Conservation (phyloP, 2,888 invertebrate genomes). For the Yponomeuta plumbellus region DNA sequence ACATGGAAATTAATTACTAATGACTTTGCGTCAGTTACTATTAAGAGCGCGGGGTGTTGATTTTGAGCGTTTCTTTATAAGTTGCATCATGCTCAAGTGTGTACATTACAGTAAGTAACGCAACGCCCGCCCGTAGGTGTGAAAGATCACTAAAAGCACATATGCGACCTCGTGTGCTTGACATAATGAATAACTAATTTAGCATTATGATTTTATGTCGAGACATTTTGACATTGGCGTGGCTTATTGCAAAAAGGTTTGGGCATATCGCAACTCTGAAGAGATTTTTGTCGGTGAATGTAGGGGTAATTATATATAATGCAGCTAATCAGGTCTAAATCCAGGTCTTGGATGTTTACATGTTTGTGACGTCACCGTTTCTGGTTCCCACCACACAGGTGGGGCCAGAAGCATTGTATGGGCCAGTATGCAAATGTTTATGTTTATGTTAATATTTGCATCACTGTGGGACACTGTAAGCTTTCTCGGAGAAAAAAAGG, state of each 20-base stretch:
- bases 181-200: slow-evolving; percentile 1
- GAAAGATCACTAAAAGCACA: slow-evolving; percentile 3
- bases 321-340: too few relatives aligned
- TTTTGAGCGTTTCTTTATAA: slow-evolving; percentile 27
- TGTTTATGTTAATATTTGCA: too few relatives aligned
- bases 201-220: background rate
- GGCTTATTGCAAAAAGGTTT: background rate
- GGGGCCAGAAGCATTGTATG: too few relatives aligned
- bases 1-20: slow-evolving; percentile 38
- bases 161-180: background rate
- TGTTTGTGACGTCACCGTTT: too few relatives aligned
- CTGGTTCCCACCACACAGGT: too few relatives aligned
- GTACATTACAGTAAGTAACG: background rate
- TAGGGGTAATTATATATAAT: background rate
- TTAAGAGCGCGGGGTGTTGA: slow-evolving; percentile 33
- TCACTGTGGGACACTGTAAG: too few relatives aligned
- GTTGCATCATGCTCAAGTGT: background rate
- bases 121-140: background rate
- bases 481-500: too few relatives aligned
- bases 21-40: slow-evolving; percentile 41
- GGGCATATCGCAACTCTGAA: background rate
- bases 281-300: background rate
- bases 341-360: too few relatives aligned
- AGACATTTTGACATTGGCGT: slow-evolving; percentile 1
- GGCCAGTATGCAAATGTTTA: too few relatives aligned